Evolutionary conservation across 2,888 invertebrate genomes (phyloP).

Genomic region (Rugalucina vietnamica): DNA sequence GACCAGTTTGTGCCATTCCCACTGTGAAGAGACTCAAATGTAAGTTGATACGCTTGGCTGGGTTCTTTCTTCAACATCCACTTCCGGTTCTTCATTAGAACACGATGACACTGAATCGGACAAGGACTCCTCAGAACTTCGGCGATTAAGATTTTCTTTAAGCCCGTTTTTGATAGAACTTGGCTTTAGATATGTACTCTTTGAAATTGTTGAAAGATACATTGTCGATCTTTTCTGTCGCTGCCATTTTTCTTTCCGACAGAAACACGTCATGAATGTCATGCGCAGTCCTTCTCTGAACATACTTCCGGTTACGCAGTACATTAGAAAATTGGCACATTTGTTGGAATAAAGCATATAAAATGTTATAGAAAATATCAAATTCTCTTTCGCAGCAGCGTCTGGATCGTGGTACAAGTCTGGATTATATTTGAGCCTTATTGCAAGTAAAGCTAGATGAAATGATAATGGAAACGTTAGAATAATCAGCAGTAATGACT

Average conservation of each 20-base stretch:
- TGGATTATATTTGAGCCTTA: slow-evolving; percentile 55
- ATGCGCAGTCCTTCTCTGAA: slow-evolving; percentile 67
- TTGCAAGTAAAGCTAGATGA: slow-evolving; percentile 60
- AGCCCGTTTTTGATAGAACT: neutral
- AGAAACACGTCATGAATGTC: slow-evolving; percentile 15
- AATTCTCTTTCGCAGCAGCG: slow-evolving; percentile 57
- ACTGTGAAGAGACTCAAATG: too few relatives aligned
- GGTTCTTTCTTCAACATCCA: neutral
- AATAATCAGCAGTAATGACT: slow-evolving; percentile 68
- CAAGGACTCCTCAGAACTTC: neutral
- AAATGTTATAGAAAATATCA: slow-evolving; percentile 72
- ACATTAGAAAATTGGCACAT: slow-evolving; percentile 74
- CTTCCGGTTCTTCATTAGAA: neutral
- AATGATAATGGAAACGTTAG: slow-evolving; percentile 74
- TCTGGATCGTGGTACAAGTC: slow-evolving; percentile 56
- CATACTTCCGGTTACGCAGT: slow-evolving; percentile 67
- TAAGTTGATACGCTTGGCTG: neutral
- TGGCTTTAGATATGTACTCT: neutral
- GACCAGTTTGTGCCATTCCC: too few relatives aligned
- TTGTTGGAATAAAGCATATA: slow-evolving; percentile 75
- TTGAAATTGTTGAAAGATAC: neutral
- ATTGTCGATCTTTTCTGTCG: neutral
- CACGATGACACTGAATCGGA: neutral
- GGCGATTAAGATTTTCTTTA: neutral
- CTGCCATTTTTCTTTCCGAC: slow-evolving; percentile 13